Percentiles rank a stretch among this genome's conserved stretches.
Conservation (phyloP, 2,797 vertebrate species). For the Phaenicophaeus curvirostris region DNA sequence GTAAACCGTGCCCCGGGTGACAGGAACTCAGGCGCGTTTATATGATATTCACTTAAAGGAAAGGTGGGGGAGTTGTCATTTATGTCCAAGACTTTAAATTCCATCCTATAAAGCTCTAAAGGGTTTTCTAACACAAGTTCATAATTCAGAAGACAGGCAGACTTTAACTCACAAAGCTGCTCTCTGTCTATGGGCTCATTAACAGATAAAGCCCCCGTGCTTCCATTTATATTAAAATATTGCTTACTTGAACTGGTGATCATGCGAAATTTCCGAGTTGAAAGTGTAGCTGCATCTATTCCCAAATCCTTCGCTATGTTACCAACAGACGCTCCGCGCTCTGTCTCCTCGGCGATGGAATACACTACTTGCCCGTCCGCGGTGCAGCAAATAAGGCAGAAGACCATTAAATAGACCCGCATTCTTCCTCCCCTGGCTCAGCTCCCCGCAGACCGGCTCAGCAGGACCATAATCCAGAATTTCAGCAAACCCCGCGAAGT, state of each 20-base stretch:
- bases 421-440: constrained; percentile 67
- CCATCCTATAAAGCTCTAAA: constrained; percentile 78
- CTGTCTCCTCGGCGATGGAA: constrained; percentile 75
- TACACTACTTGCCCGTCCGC: constrained; percentile 74
- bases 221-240: constrained; percentile 79
- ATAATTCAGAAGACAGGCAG: constrained; percentile 73
- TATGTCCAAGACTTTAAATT: constrained; percentile 77
- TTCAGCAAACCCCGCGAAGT: background rate
- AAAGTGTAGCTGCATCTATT: constrained; percentile 72
- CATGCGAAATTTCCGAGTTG: constrained; percentile 77
- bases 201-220: constrained; percentile 76
- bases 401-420: constrained; percentile 62
- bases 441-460: constrained; percentile 48
- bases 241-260: constrained; percentile 72
- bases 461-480: constrained; percentile 65
- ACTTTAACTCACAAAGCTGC: constrained; percentile 71
- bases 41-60: constrained; percentile 63
- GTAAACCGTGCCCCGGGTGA: constrained; percentile 75
- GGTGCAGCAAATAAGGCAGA: constrained; percentile 68
- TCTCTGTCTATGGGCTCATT: constrained; percentile 78
- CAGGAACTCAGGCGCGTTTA: constrained; percentile 79
- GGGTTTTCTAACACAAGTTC: constrained; percentile 80
- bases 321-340: constrained; percentile 71
- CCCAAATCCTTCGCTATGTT: constrained; percentile 77
- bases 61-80: constrained; percentile 81